Evolutionary conservation across 2,113 vertebrate species (phyloP), one percentile per base, ranked within the genome.

Genomic region (Corynorhinus townsendii): DNA sequence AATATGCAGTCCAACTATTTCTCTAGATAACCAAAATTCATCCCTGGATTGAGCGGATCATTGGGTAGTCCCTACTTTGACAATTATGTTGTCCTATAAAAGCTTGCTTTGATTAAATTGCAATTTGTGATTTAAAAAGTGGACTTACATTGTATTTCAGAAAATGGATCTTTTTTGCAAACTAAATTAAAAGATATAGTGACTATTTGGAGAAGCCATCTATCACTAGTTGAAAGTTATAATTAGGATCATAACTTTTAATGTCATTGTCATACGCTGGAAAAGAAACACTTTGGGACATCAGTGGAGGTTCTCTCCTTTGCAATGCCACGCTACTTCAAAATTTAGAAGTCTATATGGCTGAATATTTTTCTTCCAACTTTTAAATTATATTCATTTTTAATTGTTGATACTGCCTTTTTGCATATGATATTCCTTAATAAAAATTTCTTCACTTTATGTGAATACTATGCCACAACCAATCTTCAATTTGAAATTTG

Each of bases 231-330:
- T 95, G 56, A 77, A 86, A 93, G 86, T 86, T 93, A 73, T 95
- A 96, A 95, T 96, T 92, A 92, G 91, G 71, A 77, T 89, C 80
- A 95, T 97, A 92, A 95, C 90, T 96, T 96, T 96, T 91, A 95
- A 93, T 95, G 68, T 71, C 89, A 83, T 76, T 90, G 69, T 91
- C 54, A 38, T 88, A 80, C 52, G 14, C 66, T 96, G 59, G 88
- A 81, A 93, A 94, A 94, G 52, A 54, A 35, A 88, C 86, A n/a
- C n/a, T 79, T 95, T 87, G 71, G 54, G 24, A 72, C 2, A 64
- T 56, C 38, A 73, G 12, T 68, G 24, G 47, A 91, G 35, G 30
- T 83, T 72, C 81, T 87, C 11, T 43, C 20, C 24, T 86, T 86
- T 87, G 5, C 69, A 86, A 79, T 85, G 38, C 16, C 14, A 43